These are phyloP conservation scores for Uloborus plumipes DNA, from an alignment of 2,888 invertebrate genomes.

Conservation along the genomic window DNA sequence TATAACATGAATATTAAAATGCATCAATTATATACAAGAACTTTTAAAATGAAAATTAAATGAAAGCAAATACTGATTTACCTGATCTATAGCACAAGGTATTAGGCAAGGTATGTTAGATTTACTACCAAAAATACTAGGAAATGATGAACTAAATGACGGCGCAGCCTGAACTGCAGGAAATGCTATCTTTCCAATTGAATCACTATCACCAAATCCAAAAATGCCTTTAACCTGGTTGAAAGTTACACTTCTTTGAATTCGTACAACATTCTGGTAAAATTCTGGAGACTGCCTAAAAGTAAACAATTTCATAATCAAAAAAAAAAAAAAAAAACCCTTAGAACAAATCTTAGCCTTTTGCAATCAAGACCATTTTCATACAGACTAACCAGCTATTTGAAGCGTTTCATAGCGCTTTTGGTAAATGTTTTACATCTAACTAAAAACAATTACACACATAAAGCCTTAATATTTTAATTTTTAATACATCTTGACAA, in stretches of 20 bases:
- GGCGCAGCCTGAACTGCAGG: constrained; percentile 98
- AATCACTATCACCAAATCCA: constrained; percentile 95
- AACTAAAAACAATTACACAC: too few species aligned
- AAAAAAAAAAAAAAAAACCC: too few species aligned
- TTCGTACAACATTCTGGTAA: constrained; percentile 91
- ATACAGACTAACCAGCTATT: too few species aligned
- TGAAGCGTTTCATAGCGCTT: too few species aligned
- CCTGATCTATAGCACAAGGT: constrained; percentile 98
- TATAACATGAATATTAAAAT: too few species aligned
- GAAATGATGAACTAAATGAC: constrained; percentile 89
- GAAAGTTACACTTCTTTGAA: constrained; percentile 95
- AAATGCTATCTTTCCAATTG: constrained; percentile 96
- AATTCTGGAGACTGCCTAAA: constrained; percentile 87
- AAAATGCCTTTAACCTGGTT: constrained; percentile 99
- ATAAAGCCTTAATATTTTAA: too few species aligned
- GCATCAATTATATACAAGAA: too few species aligned
- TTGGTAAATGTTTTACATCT: too few species aligned
- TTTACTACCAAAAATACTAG: constrained; percentile 86
- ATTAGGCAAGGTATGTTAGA: constrained; percentile 87
- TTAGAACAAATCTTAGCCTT: too few species aligned
- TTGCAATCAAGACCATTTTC: too few species aligned
- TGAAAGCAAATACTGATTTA: constrained; percentile 67
- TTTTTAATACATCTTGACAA: too few species aligned
- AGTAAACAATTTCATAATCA: constrained; percentile 64
- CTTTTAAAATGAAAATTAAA: too few species aligned